Conservation (phyloP, 2,888 invertebrate species). For the Pimpla rufipes region DNA sequence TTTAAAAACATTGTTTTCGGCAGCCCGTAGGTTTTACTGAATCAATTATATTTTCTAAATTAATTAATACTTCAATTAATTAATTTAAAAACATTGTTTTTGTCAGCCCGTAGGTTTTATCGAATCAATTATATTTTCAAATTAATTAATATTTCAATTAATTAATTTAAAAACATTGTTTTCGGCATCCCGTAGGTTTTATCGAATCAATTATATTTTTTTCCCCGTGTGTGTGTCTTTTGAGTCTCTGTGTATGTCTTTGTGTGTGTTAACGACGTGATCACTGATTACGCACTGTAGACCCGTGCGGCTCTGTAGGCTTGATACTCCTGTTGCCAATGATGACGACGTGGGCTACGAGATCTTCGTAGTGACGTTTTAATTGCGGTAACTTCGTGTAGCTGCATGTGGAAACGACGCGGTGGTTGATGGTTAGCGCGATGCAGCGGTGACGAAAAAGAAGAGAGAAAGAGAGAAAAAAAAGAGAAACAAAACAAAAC, state of each 20-base stretch:
- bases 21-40: no score
- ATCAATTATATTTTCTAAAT: no score
- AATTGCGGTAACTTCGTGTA: conserved; percentile 35
- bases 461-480: no score
- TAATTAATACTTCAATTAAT: no score
- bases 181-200: no score
- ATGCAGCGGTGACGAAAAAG: conserved; percentile 1
- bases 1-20: no score
- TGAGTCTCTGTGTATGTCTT: conserved; percentile 1
- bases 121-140: no score
- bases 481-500: background rate
- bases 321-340: conserved; percentile 25
- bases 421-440: conserved; percentile 7
- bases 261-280: conserved; percentile 2
- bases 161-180: no score
- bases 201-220: no score
- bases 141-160: no score
- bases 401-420: conserved; percentile 8
- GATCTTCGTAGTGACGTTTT: conserved; percentile 20
- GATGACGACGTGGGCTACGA: conserved; percentile 8
- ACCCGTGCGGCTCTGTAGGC: conserved; percentile 4
- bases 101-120: no score
- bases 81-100: no score
- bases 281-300: conserved; percentile 11
- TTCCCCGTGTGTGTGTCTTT: background rate